These are phyloP conservation scores for Callipepla californica DNA, from an alignment of 2,113 vertebrate genomes.

Conservation along the genomic window DNA sequence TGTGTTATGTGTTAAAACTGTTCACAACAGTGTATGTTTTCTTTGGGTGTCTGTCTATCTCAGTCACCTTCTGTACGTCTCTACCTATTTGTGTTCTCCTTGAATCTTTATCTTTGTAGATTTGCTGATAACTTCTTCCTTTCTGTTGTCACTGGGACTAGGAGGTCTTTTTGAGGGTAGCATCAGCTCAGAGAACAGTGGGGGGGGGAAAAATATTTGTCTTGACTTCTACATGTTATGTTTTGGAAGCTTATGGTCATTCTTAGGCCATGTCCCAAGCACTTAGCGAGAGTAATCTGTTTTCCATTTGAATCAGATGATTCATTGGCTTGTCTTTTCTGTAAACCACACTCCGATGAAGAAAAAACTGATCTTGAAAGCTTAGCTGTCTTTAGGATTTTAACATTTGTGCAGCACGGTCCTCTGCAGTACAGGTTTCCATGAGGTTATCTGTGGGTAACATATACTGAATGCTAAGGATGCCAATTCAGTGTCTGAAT, in stretches of 20 bases:
- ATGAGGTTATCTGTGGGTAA: neutral
- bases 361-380: neutral
- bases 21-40: neutral
- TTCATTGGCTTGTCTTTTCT: slow-evolving; percentile 5
- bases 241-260: slow-evolving; percentile 33
- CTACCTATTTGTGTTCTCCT: neutral
- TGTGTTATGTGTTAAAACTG: neutral
- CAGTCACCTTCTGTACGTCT: neutral
- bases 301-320: slow-evolving; percentile 41
- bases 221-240: neutral
- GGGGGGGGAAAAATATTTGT: neutral
- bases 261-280: neutral
- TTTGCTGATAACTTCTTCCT: neutral
- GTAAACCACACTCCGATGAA: neutral
- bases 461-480: neutral
- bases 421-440: neutral
- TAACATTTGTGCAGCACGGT: neutral
- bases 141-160: neutral
- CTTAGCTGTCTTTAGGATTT: neutral
- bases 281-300: slow-evolving; percentile 33
- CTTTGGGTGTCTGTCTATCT: neutral
- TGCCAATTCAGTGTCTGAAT: neutral
- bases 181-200: neutral
- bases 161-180: neutral
- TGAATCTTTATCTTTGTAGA: neutral